phyloP scores from a whole-genome alignment of 53 echinoderm and acorn worm species.

The Antedon mediterranea region DNA sequence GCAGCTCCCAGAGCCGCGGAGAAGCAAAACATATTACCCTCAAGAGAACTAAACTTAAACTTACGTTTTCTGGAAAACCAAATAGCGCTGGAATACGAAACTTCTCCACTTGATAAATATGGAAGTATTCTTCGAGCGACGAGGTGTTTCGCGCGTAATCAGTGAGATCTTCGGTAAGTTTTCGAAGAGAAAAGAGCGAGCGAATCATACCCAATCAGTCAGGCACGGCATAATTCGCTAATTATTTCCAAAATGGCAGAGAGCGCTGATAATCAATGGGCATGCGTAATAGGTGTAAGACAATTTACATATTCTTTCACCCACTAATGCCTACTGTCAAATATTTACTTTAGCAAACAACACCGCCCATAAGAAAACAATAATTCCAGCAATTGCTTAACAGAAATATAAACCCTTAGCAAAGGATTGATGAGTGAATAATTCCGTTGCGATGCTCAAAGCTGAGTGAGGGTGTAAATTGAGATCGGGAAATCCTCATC shows the following conservation, averaged over 20 bases:
- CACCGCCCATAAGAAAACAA: conserved; percentile 1
- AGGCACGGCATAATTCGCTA: conserved; percentile 34
- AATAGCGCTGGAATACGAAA: background rate
- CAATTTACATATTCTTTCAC: conserved; percentile 32
- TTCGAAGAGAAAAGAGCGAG: background rate
- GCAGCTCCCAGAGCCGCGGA: background rate
- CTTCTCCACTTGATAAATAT: background rate
- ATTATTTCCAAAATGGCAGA: conserved; percentile 69
- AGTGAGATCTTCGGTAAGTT: background rate
- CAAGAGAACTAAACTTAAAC: background rate
- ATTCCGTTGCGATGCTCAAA: background rate
- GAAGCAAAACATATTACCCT: background rate
- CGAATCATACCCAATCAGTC: background rate
- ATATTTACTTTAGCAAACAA: conserved; percentile 1
- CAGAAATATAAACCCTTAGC: background rate
- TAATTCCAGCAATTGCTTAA: background rate
- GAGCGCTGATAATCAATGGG: conserved; percentile 31
- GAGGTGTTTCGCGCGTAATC: background rate
- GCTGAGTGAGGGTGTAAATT: background rate
- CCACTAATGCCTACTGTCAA: background rate
- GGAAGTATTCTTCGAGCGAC: background rate
- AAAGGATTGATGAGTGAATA: background rate
- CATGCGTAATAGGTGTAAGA: conserved; percentile 63
- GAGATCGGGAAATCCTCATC: background rate
- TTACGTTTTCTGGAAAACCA: background rate